Conservation (phyloP, 2,888 invertebrate species). For the Drosophila niveifrons region DNA sequence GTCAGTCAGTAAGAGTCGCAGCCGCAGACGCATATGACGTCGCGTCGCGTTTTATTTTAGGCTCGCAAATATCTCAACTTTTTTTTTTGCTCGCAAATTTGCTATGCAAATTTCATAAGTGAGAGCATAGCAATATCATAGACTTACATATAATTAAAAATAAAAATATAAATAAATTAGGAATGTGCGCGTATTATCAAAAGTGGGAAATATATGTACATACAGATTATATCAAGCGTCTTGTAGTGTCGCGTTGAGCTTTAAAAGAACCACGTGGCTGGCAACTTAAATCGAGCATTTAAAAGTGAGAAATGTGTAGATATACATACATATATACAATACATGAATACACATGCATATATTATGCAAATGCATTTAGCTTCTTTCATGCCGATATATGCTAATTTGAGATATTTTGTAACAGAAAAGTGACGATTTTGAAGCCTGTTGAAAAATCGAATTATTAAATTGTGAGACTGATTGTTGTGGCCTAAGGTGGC, state of each 20-base stretch:
- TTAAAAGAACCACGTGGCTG: constrained; percentile 41
- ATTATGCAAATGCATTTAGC: not conserved
- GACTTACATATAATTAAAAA: constrained; percentile 15
- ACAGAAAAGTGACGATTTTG: not conserved
- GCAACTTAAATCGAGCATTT: not conserved
- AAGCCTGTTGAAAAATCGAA: constrained; percentile 48
- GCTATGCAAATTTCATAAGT: constrained; percentile 31
- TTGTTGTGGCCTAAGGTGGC: constrained; percentile 27
- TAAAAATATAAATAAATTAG: constrained; percentile 42
- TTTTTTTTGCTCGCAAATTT: constrained; percentile 27
- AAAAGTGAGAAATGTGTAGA: constrained; percentile 18
- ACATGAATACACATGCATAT: not conserved
- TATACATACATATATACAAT: not conserved
- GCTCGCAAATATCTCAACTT: constrained; percentile 22
- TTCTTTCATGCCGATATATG: not conserved
- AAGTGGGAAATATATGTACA: not conserved
- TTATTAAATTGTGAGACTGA: constrained; percentile 21
- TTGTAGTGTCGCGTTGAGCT: constrained; percentile 31
- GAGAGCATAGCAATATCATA: not conserved
- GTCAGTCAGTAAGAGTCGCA: constrained; percentile 30
- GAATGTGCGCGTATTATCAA: constrained; percentile 17
- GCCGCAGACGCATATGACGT: constrained; percentile 41
- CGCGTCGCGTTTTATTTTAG: constrained; percentile 36
- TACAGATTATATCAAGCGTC: constrained; percentile 3
- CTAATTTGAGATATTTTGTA: not conserved